Evolutionary conservation across 2,888 invertebrate genomes (phyloP).

Genomic region (Mesopsocus fuscifrons): DNA sequence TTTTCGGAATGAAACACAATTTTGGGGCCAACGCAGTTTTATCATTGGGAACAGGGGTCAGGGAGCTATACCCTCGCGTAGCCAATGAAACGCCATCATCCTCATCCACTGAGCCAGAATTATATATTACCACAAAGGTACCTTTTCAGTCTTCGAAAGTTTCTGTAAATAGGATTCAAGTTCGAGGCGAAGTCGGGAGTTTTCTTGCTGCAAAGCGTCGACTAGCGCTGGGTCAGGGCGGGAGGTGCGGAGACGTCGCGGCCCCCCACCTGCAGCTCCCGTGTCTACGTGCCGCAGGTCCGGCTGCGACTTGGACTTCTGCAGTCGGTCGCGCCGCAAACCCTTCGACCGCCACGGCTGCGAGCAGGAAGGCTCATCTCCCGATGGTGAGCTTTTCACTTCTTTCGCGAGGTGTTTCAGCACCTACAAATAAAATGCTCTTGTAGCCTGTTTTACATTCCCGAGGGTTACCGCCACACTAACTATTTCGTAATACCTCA

Average conservation of each 20-base stretch:
- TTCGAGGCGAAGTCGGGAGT: slow-evolving; percentile 63
- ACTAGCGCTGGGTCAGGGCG: slow-evolving; percentile 51
- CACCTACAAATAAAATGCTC: slow-evolving; percentile 33
- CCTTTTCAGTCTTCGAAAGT: slow-evolving; percentile 72
- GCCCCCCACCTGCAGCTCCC: slow-evolving; percentile 1
- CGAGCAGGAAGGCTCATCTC: slow-evolving; percentile 17
- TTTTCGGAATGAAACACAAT: too few relatives aligned
- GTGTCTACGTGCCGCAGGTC: slow-evolving; percentile 43
- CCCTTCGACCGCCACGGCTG: slow-evolving; percentile 13
- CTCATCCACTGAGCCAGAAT: too few relatives aligned
- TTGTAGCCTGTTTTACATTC: background rate
- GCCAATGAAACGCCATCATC: too few relatives aligned
- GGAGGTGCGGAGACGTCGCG: slow-evolving; percentile 31
- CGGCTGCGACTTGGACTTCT: slow-evolving; percentile 55
- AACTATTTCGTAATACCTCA: too few relatives aligned
- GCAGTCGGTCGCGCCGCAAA: slow-evolving; percentile 13
- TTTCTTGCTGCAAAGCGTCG: slow-evolving; percentile 66
- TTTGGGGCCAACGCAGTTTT: too few relatives aligned
- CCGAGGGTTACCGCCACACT: background rate
- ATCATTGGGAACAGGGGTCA: too few relatives aligned
- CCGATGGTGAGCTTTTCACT: slow-evolving; percentile 26
- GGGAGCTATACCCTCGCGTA: too few relatives aligned
- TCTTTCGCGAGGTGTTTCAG: slow-evolving; percentile 70
- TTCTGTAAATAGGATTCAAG: slow-evolving; percentile 65
- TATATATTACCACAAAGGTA: too few relatives aligned